Percentiles rank a stretch among this genome's conserved stretches.
phyloP scores from a whole-genome alignment of 2,113 vertebrate species.

The Phasianus colchicus region DNA sequence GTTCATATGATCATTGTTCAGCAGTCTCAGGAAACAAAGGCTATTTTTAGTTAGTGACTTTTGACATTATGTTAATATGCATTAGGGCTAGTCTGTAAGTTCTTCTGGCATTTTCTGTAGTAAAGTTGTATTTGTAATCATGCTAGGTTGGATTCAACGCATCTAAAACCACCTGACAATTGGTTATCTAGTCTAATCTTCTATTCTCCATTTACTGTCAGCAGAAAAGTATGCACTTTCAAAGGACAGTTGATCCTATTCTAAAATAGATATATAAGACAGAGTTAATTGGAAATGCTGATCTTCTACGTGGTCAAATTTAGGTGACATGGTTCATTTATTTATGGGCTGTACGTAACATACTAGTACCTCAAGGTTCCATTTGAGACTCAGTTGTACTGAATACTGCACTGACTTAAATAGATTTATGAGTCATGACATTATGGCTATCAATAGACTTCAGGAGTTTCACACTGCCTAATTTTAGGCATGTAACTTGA shows the following conservation, averaged over 20 bases:
- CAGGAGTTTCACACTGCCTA: background rate
- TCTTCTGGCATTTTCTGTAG: background rate
- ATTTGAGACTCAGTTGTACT: background rate
- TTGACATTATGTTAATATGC: conserved; percentile 20
- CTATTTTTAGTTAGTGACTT: conserved; percentile 39
- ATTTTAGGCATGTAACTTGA: background rate
- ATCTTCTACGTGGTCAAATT: background rate
- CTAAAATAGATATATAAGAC: background rate
- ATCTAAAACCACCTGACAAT: background rate
- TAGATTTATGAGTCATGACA: background rate
- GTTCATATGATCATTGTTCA: conserved; percentile 40
- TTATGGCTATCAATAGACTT: background rate
- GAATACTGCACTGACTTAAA: background rate
- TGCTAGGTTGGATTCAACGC: background rate
- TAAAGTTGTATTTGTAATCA: background rate
- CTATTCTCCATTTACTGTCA: background rate
- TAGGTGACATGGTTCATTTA: background rate
- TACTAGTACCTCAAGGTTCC: background rate
- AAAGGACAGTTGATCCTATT: background rate
- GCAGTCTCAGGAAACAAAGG: conserved; percentile 45
- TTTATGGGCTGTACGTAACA: background rate
- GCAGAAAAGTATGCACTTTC: background rate
- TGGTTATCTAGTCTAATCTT: background rate
- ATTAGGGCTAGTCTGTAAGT: background rate
- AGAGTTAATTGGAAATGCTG: background rate